phyloP scores from a whole-genome alignment of 1,140 invertebrate species.

The Philotrypesis tridentata region DNA sequence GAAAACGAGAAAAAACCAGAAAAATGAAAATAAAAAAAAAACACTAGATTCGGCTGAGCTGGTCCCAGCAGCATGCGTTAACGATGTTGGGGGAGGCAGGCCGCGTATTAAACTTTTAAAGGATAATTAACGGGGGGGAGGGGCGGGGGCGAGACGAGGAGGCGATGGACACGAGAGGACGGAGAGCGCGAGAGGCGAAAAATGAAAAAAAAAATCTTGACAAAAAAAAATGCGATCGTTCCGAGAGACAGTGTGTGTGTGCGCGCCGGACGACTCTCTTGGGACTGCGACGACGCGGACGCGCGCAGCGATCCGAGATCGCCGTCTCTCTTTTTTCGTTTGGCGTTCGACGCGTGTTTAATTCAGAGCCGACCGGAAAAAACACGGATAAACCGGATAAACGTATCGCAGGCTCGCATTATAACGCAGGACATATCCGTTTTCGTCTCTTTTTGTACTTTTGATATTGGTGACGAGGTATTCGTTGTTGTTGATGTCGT shows the following conservation, averaged over 20 bases:
- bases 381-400: background rate
- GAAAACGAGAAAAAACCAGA: conserved; percentile 3
- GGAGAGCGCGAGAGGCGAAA: too few relatives aligned
- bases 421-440: background rate
- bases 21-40: conserved; percentile 30
- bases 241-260: conserved; percentile 41
- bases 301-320: background rate
- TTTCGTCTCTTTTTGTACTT: conserved; percentile 35
- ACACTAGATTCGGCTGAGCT: conserved; percentile 63
- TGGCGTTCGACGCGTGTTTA: background rate
- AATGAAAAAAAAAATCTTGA: too few relatives aligned
- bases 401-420: too few relatives aligned
- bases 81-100: conserved; percentile 58
- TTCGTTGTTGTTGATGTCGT: background rate
- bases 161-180: conserved; percentile 7
- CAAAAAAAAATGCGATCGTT: conserved; percentile 10
- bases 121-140: conserved; percentile 11
- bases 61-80: conserved; percentile 59
- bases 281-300: conserved; percentile 29
- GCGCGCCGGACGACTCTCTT: too few relatives aligned
- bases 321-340: background rate
- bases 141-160: too few relatives aligned
- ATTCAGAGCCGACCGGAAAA: too few relatives aligned
- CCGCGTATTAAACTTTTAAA: conserved; percentile 47
- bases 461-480: conserved; percentile 25